Evolutionary conservation across 2,113 vertebrate genomes (phyloP).

Genomic region (Rhinopomastus cyanomelas): DNA sequence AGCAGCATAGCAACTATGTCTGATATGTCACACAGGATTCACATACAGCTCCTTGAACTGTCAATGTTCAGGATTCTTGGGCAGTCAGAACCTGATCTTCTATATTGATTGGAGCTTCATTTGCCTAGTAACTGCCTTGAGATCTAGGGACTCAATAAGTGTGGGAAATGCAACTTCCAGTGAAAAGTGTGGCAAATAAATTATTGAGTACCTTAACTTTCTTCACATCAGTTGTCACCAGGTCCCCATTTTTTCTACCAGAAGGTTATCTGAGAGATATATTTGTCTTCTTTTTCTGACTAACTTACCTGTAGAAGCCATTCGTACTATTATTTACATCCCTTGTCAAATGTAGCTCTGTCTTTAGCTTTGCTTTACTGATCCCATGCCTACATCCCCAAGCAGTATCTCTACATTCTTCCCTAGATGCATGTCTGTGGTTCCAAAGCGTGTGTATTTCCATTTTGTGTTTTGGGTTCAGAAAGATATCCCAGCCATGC

Average conservation of each 20-base stretch:
- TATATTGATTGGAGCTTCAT: not conserved
- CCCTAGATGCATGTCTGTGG: not conserved
- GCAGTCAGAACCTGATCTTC: not conserved
- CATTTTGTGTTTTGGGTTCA: not conserved
- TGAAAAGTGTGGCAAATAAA: not conserved
- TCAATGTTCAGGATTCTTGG: not conserved
- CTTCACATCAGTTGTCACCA: not conserved
- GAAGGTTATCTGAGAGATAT: not conserved
- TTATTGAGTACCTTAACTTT: not conserved
- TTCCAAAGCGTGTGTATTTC: not conserved
- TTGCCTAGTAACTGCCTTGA: not conserved
- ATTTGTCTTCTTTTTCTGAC: not conserved
- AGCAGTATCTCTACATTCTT: not conserved
- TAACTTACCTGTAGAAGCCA: not conserved
- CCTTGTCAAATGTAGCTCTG: not conserved
- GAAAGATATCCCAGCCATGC: not conserved
- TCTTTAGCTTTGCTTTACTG: not conserved
- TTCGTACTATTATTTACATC: not conserved
- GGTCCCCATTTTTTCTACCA: not conserved
- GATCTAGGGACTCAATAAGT: not conserved
- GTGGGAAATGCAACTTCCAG: fast-evolving
- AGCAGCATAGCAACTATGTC: not conserved
- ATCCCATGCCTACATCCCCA: not conserved
- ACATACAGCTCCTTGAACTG: fast-evolving
- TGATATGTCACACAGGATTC: not conserved